Base-by-base conservation (phyloP, 1,140 invertebrate genomes). In the Zaprionus camerounensis region DNA sequence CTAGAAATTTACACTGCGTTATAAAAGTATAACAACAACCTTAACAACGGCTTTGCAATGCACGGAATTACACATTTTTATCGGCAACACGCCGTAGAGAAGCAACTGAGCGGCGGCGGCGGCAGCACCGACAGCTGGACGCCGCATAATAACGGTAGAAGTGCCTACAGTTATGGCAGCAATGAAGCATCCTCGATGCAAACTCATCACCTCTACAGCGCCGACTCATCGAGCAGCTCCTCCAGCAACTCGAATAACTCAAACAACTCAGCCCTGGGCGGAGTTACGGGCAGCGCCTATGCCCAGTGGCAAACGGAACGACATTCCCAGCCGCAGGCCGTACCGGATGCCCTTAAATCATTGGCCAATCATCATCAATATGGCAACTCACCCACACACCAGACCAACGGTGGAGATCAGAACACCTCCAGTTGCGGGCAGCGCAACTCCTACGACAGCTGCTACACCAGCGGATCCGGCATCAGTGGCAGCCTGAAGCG, bases 1-100 rank as follows among this genome's bases (percentile, higher is more conserved):
- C 46, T 6, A 44, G 62, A 34, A 57, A 59, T 72, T 44, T 86
- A 86, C 79, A 86, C 82, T 87, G 69, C 63, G 46, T 58, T 59
- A 53, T 69, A 80, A 83, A 83, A 88, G 83, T 87, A 81, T 87
- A 88, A 67, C 70, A 73, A 64, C 46, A 56, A 65, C 6, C 53
- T 36, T 12, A 57, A 24, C 22, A 68, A 71, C 62, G 55, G 44
- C 65, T 41, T 71, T 57, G 56, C 53, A 74, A 93, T 93, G 92
- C 92, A 93, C 66, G 92, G 92, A 53, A 92, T 93, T 53, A 86
- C 92, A 17, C 92, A 93, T 79, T 82, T 93, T 55, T 92, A 91
- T 78, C 87, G 92, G 46, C 92, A 93, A 73, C 92, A 92, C 62
- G 92, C 92, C 59, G 81, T 92, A n/a, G 92, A 93, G 56, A 92